Percentiles rank a stretch among this genome's conserved stretches.
Evolutionary conservation across 2,113 vertebrate species (phyloP).

Genomic region (Etia nguti): DNA sequence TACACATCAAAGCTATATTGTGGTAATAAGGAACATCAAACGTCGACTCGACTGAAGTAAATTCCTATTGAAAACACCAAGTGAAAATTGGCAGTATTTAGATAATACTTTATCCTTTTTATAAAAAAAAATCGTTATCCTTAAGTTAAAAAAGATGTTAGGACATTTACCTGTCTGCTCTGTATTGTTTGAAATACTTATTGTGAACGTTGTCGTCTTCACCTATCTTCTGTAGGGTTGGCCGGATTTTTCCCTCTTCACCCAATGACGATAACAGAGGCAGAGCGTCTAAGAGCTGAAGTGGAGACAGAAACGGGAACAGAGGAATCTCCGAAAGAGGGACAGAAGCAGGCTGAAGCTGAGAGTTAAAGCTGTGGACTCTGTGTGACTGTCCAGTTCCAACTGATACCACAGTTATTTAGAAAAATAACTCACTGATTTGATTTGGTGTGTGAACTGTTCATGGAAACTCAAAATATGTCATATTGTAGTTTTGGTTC

Average conservation of each 20-base stretch:
- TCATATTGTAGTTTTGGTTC: background rate
- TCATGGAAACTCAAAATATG: background rate
- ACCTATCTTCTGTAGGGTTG: constrained; percentile 56
- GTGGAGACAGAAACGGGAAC: background rate
- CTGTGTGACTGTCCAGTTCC: background rate
- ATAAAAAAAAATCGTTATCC: background rate
- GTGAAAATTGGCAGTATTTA: background rate
- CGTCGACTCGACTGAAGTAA: background rate
- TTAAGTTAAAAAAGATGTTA: background rate
- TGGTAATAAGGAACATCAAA: background rate
- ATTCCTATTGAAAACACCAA: background rate
- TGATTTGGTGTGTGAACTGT: background rate
- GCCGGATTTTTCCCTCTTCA: constrained; percentile 78
- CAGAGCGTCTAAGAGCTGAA: constrained; percentile 60
- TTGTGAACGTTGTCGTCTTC: background rate
- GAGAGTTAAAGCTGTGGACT: background rate
- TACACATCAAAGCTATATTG: background rate
- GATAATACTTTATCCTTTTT: background rate
- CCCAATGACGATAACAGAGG: constrained; percentile 74
- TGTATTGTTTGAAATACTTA: background rate
- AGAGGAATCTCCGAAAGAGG: background rate
- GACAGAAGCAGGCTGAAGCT: constrained; percentile 24
- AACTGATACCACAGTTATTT: background rate
- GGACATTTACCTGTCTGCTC: background rate
- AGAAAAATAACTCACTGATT: background rate